Percentiles rank a stretch among this genome's conserved stretches.
phyloP scores from a whole-genome alignment of 2,888 invertebrate species.

The Andrena trimmerana region DNA sequence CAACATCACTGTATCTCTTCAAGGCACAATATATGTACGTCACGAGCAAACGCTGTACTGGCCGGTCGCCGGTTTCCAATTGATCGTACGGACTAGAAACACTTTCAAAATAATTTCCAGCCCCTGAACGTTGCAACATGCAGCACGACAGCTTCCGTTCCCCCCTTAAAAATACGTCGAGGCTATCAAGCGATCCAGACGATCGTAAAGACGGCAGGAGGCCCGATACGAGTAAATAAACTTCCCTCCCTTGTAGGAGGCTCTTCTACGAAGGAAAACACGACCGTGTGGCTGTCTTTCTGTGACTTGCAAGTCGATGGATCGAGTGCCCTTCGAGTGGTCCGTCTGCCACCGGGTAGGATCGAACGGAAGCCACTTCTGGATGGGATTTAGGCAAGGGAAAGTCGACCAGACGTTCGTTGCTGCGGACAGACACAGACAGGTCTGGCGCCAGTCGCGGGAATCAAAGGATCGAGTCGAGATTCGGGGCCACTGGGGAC shows the following conservation, averaged over 20 bases:
- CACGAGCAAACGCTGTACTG: too few species aligned
- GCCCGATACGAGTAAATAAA: conserved; percentile 68
- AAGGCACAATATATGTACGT: too few species aligned
- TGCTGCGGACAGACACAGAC: conserved; percentile 58
- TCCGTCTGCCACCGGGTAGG: conserved; percentile 37
- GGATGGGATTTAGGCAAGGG: conserved; percentile 62
- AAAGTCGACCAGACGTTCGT: conserved; percentile 61
- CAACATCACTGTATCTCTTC: too few species aligned
- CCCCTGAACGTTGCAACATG: conserved; percentile 2
- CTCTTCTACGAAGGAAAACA: conserved; percentile 65
- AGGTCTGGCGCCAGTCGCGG: conserved; percentile 68
- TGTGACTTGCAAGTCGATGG: conserved; percentile 67
- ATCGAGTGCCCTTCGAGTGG: conserved; percentile 68
- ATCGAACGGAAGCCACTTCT: conserved; percentile 63
- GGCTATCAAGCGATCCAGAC: conserved; percentile 48
- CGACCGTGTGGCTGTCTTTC: conserved; percentile 46
- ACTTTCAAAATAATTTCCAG: not conserved
- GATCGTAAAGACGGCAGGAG: conserved; percentile 69
- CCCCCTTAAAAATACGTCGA: conserved; percentile 41
- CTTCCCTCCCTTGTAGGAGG: conserved; percentile 40
- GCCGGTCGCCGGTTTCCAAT: not conserved
- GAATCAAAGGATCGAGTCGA: conserved; percentile 51
- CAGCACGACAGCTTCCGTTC: conserved; percentile 24
- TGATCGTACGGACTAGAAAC: not conserved
- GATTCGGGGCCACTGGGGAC: conserved; percentile 47